Base-by-base conservation (phyloP, 2,113 vertebrate species). In the Galeopterus variegatus region DNA sequence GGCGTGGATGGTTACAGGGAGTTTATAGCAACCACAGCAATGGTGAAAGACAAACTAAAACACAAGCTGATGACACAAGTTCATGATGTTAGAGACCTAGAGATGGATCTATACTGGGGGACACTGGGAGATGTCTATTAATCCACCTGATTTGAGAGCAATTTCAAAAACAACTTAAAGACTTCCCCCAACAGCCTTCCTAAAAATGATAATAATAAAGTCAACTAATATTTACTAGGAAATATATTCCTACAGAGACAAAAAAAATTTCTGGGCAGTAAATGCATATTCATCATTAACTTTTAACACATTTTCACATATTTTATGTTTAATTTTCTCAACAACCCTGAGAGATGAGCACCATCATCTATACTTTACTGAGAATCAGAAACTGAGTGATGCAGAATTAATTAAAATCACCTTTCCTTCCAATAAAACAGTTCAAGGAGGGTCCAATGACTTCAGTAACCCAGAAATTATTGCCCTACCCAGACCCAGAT, bases 141-240 rank as follows among this genome's bases (percentile, higher is more conserved):
- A 79, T 24, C 52, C 31, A 64, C 54, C 70, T 36, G 90, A 62
- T 48, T 77, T 75, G 85, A 60, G 26, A 92, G 70, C 70, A 45
- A 65, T 65, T 95, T 94, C 70, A 92, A 76, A 95, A 88, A 79
- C 28, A 88, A 72, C 77, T 54, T 33, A 54, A 85, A 92, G 75
- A 87, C 24, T 23, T 28, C 18, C 33, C 56, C 26, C 62, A 85
- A 23, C 17, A 77, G 28, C 15, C 60, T 90, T 85, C 64, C 70
- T 73, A 81, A 88, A 88, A 77, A n/a, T n/a, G n/a, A 62, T 48
- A 90, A 54, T 23, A 33, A 60, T 80, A 54, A 89, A 73, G 21
- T 73, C 70, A 83, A 23, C 60, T 88, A 69, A 45, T n/a, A 72
- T 48, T 72, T 56, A 88, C n/a, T 62, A 95, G 19, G 41, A 82